phyloP scores from a whole-genome alignment of 2,113 vertebrate species.

The Antennarius striatus region DNA sequence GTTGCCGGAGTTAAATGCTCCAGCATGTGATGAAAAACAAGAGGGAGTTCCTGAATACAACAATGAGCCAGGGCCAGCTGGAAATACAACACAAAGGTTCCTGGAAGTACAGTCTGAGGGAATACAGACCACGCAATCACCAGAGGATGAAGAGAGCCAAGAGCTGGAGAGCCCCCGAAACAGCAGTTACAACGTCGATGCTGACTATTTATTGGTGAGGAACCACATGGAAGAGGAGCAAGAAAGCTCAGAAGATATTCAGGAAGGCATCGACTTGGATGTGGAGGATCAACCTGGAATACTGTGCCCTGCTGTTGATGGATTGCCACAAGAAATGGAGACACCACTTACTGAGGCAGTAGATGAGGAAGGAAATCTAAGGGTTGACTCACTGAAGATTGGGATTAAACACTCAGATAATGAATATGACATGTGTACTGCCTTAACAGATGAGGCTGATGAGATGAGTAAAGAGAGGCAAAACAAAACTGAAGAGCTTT shows the following conservation, averaged over 20 bases:
- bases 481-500: conserved; percentile 8
- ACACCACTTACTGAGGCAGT: not conserved
- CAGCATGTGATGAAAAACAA: conserved; percentile 51
- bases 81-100: conserved; percentile 61
- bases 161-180: conserved; percentile 42
- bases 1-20: conserved; percentile 25
- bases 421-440: not conserved
- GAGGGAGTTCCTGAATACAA: conserved; percentile 62
- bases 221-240: conserved; percentile 31
- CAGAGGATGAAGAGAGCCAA: conserved; percentile 60
- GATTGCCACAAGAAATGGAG: conserved; percentile 11
- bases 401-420: not conserved
- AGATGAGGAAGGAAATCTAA: conserved; percentile 7
- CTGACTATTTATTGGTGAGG: conserved; percentile 21
- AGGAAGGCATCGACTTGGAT: conserved; percentile 4
- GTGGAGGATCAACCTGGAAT: conserved; percentile 1
- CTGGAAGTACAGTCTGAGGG: conserved; percentile 46
- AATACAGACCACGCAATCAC: conserved; percentile 47
- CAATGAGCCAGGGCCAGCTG: conserved; percentile 46
- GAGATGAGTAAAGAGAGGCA: conserved; percentile 6
- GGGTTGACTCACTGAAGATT: conserved; percentile 21
- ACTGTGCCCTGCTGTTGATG: not conserved
- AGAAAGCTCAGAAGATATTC: conserved; percentile 4
- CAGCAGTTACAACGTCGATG: not conserved
- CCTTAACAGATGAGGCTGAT: conserved; percentile 3